Evolutionary conservation across 2,888 invertebrate species (phyloP), one percentile per base, ranked within the genome.

Genomic region (Panorpa germanica): DNA sequence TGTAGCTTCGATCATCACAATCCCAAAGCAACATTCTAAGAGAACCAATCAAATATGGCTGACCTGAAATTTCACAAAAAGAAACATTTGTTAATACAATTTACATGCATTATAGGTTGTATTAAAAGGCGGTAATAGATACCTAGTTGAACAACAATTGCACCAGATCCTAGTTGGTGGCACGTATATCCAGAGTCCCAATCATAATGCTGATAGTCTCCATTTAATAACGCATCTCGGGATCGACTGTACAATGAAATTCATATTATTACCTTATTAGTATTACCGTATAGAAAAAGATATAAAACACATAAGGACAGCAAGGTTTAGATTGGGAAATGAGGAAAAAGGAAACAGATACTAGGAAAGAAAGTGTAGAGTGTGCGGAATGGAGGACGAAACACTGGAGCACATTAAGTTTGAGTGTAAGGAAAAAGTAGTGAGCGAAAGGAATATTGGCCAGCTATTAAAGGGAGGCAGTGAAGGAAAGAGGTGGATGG

Each of bases 181-280:
- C 93, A 95, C 4, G 93, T 95, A 56, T 95, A 96, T 37, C 95
- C 95, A 31, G 82, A 83, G 57, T 98, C 96, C 95, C 95, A 96
- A 61, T 96, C 93, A 55, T 96, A 98, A 57, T 83, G 78, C 45
- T 75, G 70, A 31, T 72, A 83, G 53, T 96, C 90, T 9, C 96
- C 96, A 63, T 98, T 95, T 35, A 98, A 65, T 8, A 98, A 64
- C 2, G 91, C 85, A 62, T 98, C 93, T 39, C 95, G 68, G 26
- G 81, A 78, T 8, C 96, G 77, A 45, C 74, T 74, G 30, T 23
- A 47, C n/a, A n/a, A n/a, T n/a, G n/a, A n/a, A n/a, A n/a, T n/a
- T 41, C 23, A 26, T 18, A n/a, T n/a, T n/a, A n/a, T n/a, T n/a
- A n/a, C n/a, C n/a, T n/a, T n/a, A n/a, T n/a, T n/a, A n/a, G n/a